Conservation (phyloP, 2,113 vertebrate species). For the Cyphomyrus plagiostoma region DNA sequence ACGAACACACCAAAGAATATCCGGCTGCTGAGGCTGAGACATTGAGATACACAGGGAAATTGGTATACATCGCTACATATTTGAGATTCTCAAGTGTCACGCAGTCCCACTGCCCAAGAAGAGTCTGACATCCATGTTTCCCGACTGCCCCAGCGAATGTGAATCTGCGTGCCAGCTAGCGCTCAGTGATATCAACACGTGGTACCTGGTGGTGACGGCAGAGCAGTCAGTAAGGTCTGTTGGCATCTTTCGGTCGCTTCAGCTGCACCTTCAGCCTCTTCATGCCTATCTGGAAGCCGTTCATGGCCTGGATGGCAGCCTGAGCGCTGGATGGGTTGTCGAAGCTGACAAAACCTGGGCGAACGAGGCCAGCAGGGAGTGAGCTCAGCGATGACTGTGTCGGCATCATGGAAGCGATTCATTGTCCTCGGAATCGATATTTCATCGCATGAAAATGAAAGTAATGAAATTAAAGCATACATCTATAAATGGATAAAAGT, state of each 20-base stretch:
- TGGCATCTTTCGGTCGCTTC: slow-evolving; percentile 96
- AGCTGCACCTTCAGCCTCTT: slow-evolving; percentile 98
- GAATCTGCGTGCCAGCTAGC: not conserved
- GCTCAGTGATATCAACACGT: not conserved
- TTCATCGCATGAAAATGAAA: not conserved
- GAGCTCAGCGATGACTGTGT: not conserved
- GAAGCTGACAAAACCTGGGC: slow-evolving; percentile 93
- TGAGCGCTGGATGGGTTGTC: slow-evolving; percentile 97
- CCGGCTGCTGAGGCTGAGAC: not conserved
- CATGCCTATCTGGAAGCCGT: slow-evolving; percentile 98
- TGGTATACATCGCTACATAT: not conserved
- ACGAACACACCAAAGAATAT: not conserved
- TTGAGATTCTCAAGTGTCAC: not conserved
- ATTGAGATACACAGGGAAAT: slow-evolving; percentile 3
- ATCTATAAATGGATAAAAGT: slow-evolving; percentile 4
- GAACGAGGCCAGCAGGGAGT: not conserved
- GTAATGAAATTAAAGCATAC: not conserved
- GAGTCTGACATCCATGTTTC: not conserved
- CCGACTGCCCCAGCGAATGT: not conserved
- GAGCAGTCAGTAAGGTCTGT: slow-evolving; percentile 90
- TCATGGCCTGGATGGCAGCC: slow-evolving; percentile 98
- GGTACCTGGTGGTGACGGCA: slow-evolving; percentile 69
- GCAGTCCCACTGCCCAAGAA: not conserved
- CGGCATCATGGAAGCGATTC: not conserved
- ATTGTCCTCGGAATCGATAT: not conserved